Conservation (phyloP, 2,888 invertebrate genomes). For the Drosophila demipolita region DNA sequence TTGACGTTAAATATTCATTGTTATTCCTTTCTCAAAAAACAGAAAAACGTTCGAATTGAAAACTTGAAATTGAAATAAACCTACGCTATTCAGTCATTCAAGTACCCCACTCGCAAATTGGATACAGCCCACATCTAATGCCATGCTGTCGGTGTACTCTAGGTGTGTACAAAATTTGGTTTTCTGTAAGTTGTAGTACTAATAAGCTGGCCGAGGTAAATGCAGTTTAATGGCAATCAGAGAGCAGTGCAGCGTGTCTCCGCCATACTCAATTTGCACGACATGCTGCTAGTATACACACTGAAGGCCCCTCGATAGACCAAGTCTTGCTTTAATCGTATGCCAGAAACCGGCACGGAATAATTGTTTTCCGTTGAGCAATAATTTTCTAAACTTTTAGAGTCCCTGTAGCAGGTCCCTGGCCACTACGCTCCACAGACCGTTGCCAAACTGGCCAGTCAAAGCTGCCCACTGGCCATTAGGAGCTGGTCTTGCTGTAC, state of each 20-base stretch:
- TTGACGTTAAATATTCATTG: background rate
- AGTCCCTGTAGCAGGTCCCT: conserved; percentile 33
- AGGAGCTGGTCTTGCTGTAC: conserved; percentile 11
- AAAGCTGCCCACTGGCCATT: conserved; percentile 19
- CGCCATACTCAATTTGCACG: conserved; percentile 70
- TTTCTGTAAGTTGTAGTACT: conserved; percentile 8
- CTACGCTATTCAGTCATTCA: background rate
- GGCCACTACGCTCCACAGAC: conserved; percentile 38
- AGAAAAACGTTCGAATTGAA: background rate
- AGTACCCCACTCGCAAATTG: conserved; percentile 9
- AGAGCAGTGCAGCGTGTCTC: conserved; percentile 65
- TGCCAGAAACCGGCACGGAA: conserved; percentile 64
- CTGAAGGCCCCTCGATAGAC: conserved; percentile 1
- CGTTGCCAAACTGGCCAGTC: conserved; percentile 36
- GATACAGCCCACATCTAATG: conserved; percentile 6
- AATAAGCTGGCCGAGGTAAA: conserved; percentile 57
- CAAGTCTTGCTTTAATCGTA: conserved; percentile 60
- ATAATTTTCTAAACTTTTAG: conserved; percentile 70
- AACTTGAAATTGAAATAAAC: background rate
- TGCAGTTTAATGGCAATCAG: conserved; percentile 60
- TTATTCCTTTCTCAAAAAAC: background rate
- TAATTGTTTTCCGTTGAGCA: conserved; percentile 78
- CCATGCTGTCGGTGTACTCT: background rate
- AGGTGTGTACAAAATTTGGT: background rate
- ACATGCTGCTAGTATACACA: conserved; percentile 18